phyloP scores from a whole-genome alignment of 2,113 vertebrate species.

The Puffinus mauretanicus region DNA sequence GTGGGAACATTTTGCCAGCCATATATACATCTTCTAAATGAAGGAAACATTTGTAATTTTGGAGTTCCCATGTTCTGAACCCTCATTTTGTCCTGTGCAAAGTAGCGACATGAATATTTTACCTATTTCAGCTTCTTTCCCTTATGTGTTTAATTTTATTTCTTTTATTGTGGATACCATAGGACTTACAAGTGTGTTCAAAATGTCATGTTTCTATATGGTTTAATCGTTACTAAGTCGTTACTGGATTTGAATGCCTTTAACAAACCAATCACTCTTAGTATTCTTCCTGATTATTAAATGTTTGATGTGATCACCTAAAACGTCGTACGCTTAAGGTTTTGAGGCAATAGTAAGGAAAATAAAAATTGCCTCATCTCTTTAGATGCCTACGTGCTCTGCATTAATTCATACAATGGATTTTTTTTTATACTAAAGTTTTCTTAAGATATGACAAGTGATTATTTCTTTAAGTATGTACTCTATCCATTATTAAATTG shows the following conservation, averaged over 20 bases:
- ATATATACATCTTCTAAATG: not conserved
- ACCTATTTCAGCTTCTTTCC: not conserved
- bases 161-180: not conserved
- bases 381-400: constrained; percentile 10
- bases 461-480: constrained; percentile 77
- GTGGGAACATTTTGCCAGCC: not conserved
- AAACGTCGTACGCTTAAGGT: constrained; percentile 1
- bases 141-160: not conserved
- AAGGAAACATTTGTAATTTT: not conserved
- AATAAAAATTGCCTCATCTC: constrained; percentile 21
- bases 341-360: constrained; percentile 37
- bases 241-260: not conserved
- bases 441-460: constrained; percentile 67
- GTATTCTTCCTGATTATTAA: constrained; percentile 12
- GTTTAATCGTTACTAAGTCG: not conserved
- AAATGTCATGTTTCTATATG: not conserved
- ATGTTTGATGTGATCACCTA: constrained; percentile 13
- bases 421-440: constrained; percentile 49
- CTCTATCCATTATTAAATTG: constrained; percentile 79
- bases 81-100: not conserved
- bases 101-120: not conserved
- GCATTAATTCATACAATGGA: not conserved
- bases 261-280: constrained; percentile 14
- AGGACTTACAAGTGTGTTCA: not conserved
- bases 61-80: not conserved